Evolutionary conservation across 2,797 vertebrate species (phyloP), one percentile per base, ranked within the genome.

Genomic region (Knipowitschia caucasica): DNA sequence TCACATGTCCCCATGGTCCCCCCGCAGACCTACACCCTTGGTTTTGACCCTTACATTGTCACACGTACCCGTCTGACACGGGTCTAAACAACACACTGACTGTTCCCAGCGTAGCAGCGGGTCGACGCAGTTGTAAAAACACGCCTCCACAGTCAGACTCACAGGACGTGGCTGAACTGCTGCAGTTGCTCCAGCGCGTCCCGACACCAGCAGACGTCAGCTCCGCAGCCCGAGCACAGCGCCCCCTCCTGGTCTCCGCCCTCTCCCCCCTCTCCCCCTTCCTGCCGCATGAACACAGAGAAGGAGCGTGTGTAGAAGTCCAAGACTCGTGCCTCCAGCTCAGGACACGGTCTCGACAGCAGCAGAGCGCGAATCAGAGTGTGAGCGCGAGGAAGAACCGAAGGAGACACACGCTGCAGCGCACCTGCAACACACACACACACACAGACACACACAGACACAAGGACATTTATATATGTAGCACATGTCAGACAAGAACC

Each of bases 241-340:
- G 43, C 74, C 6, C 76, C 67, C 1, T 81, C 73, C 0, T 60
- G 39, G 6, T 47, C 24, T 0, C 31, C 85, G n/a, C 59, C 73
- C 0, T 54, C 59, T 2, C 51, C 65, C 0, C 75, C 86, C 0
- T 47, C 75, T 35, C 86, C 86, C 6, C 86, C 89, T 9, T 90
- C 86, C 64, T 72, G 91, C 67, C 70, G 84, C 92, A 98, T 96
- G 47, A 96, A 94, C 49, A 96, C 94, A 3, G 91, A 91, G 83
- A 99, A 92, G 0, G 94, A 94, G 57, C 94, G 88, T 67, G 92
- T 93, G 64, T 98, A 98, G 45, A 98, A 95, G 63, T 92, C 92
- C 69, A 93, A 90, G 62, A 97, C 89, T 46, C 92, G 88, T 14
- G 92, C 89, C 86, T 94, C 94, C 35, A 99, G 94, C 43, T 88